phyloP scores from a whole-genome alignment of 2,113 vertebrate species.

The Mobula birostris region DNA sequence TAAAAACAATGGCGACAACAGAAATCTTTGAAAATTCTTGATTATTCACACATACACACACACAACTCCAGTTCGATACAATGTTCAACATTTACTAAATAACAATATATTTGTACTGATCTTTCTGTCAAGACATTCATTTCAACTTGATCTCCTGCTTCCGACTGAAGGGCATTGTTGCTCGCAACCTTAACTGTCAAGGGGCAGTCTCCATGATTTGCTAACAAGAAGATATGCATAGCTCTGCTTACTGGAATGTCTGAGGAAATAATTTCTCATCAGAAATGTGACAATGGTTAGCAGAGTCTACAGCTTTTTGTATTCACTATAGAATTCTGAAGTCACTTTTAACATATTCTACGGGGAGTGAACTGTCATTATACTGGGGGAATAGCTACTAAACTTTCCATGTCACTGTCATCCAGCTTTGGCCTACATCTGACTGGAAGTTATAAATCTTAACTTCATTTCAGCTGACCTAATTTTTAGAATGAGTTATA shows the following conservation, averaged over 20 bases:
- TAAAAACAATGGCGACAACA: too few species aligned
- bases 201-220: not conserved
- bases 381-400: slow-evolving; percentile 24
- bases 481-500: slow-evolving; percentile 63
- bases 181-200: not conserved
- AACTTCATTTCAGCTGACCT: slow-evolving; percentile 54
- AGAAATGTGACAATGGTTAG: slow-evolving; percentile 33
- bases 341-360: slow-evolving; percentile 21
- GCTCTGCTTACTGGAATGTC: not conserved
- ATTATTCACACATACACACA: too few species aligned
- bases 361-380: slow-evolving; percentile 23
- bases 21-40: not conserved
- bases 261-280: not conserved
- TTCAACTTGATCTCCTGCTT: not conserved
- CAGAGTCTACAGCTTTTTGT: slow-evolving; percentile 16
- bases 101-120: not conserved
- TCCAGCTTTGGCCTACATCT: slow-evolving; percentile 32
- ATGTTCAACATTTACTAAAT: not conserved
- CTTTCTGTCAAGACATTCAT: too few species aligned
- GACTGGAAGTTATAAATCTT: slow-evolving; percentile 50
- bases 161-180: not conserved
- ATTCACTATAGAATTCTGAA: not conserved
- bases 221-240: not conserved
- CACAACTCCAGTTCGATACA: too few species aligned
- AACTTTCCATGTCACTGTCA: slow-evolving; percentile 27